Evolutionary conservation across 2,113 vertebrate genomes (phyloP).

Genomic region (Coturnix japonica): DNA sequence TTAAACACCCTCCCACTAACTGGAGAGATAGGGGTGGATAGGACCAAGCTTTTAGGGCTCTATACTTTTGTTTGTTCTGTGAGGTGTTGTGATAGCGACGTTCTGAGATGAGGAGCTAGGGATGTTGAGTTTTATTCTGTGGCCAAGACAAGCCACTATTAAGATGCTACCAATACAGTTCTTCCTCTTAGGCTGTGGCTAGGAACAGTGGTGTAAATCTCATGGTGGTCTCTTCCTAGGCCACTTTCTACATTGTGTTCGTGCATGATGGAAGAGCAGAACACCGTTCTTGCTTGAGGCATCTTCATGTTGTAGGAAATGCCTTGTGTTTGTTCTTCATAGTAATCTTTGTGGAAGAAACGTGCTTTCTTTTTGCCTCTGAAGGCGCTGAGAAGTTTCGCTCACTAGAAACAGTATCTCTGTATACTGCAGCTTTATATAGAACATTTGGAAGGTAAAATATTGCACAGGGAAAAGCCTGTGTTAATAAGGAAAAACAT

Average conservation of each 20-base stretch:
- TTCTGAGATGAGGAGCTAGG: neutral
- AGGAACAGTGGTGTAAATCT: neutral
- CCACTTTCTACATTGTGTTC: neutral
- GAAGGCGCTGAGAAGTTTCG: neutral
- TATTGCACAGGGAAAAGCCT: neutral
- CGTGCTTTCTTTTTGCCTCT: neutral
- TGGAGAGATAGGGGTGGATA: neutral
- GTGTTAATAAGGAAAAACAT: neutral
- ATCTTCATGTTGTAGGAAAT: neutral
- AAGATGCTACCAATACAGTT: neutral
- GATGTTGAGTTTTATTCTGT: neutral
- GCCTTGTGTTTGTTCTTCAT: neutral
- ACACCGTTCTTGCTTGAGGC: too few species aligned
- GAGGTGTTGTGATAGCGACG: neutral
- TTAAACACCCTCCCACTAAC: neutral
- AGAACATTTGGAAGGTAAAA: neutral
- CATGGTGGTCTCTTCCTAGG: neutral
- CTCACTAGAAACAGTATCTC: neutral
- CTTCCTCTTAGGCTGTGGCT: neutral
- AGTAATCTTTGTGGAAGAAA: neutral
- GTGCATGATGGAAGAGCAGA: too few species aligned
- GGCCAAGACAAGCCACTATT: neutral
- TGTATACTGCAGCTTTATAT: neutral
- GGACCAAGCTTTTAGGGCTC: neutral
- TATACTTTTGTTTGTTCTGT: neutral